Base-by-base conservation (phyloP, 2,888 invertebrate species). In the Drosophila gaucha region DNA sequence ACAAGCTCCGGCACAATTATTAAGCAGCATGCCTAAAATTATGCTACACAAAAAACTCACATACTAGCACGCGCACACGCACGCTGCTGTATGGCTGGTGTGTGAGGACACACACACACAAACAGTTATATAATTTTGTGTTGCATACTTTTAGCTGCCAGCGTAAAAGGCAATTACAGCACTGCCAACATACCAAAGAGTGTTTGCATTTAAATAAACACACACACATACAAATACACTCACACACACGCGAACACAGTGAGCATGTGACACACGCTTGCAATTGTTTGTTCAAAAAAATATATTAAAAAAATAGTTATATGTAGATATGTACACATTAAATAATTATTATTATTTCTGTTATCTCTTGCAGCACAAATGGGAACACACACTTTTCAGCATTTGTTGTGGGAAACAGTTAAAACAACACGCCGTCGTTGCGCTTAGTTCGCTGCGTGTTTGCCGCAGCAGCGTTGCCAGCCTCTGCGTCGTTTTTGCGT, bases 11-110 rank as follows among this genome's bases (percentile, higher is more conserved):
- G 39, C 39, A 55, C 56, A 71, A 46, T 68, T 74, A 62, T 72
- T 83, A 46, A 75, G 59, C 66, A 62, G 58, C 74, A 63, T 78
- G 80, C 76, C 74, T 57, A 60, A 80, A 82, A 68, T 69, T 75
- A 80, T 86, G 80, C 76, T 80, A 75, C 79, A 63, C 49, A 31
- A 43, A 73, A 58, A 49, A 26, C 26, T n/a, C 54, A 18, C 38
- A 60, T 39, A n/a, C 46, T 16, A 8, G 33, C 47, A 47, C 50
- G 50, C 50, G 31, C 36, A 54, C 54, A 47, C 33, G 31, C 38
- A n/a, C 35, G 41, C 41, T 30, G 26, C 43, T 41, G 3, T 24
- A 24, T 41, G 24, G 26, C 41, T 41, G 24, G 14, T 50, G 28
- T 33, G 39, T n/a, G 26, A 28, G 16, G 43, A 28, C 44, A 59